Conservation (phyloP, 2,113 vertebrate genomes). For the Sarotherodon lohbergeri region DNA sequence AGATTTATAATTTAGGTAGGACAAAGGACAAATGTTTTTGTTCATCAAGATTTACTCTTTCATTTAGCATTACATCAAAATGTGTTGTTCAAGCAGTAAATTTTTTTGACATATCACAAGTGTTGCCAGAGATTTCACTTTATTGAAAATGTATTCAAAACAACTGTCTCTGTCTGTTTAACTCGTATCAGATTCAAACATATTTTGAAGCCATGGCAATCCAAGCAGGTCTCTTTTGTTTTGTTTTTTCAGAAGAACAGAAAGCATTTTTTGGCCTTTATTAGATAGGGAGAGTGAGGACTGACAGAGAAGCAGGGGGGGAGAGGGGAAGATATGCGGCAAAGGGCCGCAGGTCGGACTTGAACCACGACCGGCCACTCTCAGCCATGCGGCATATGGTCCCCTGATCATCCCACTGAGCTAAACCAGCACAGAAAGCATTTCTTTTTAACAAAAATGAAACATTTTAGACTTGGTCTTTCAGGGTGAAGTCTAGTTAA, state of each 20-base stretch:
- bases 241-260: not conserved
- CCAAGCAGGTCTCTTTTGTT: not conserved
- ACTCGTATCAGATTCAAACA: too few species aligned
- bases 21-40: not conserved
- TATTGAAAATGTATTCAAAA: not conserved
- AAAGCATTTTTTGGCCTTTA: not conserved
- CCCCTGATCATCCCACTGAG: not conserved
- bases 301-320: not conserved
- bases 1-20: not conserved
- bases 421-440: not conserved
- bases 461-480: not conserved
- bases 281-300: not conserved
- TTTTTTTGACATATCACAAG: not conserved
- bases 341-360: fast-evolving
- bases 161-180: not conserved
- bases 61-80: not conserved
- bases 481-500: not conserved
- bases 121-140: not conserved
- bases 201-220: not conserved
- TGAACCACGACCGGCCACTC: not conserved
- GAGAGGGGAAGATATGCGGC: not conserved
- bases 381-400: not conserved
- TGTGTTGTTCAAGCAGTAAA: not conserved
- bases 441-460: not conserved
- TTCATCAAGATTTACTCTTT: not conserved